Conservation (phyloP, 2,797 vertebrate species). For the Tadarida brasiliensis region DNA sequence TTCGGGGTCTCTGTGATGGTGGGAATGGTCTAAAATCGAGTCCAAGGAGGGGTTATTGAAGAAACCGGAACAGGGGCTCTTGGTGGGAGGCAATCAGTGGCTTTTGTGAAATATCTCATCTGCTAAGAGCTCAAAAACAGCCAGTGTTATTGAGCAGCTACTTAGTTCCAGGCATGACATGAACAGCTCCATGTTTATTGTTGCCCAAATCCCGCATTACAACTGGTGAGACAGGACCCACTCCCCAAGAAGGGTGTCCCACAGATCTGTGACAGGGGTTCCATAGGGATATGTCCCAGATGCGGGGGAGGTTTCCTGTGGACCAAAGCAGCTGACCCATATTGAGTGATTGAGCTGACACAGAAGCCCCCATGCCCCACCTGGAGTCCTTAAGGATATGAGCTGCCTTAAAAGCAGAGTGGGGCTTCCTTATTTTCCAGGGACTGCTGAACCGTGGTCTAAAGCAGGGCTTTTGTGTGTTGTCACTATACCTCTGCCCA, state of each 20-base stretch:
- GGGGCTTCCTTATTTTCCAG: neutral
- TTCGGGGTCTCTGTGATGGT: neutral
- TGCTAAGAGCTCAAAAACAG: neutral
- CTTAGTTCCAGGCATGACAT: neutral
- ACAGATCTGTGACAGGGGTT: neutral
- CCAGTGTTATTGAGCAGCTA: neutral
- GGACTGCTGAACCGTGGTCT: neutral
- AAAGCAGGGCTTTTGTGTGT: neutral
- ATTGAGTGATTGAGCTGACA: neutral
- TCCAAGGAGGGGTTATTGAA: neutral
- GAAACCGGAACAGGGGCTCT: neutral
- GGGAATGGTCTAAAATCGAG: neutral
- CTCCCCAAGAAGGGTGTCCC: neutral
- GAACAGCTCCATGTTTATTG: neutral
- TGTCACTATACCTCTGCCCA: neutral
- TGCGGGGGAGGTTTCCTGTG: neutral
- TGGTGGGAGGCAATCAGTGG: neutral
- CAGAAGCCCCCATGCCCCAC: no score
- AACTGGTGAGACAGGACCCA: neutral
- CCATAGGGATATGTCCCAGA: neutral
- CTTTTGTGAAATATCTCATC: neutral
- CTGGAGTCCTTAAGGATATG: neutral
- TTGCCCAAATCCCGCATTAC: neutral
- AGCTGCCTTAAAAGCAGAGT: neutral
- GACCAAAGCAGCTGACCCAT: neutral